Evolutionary conservation across 2,113 vertebrate genomes (phyloP), one percentile per base, ranked within the genome.

Genomic region (Cercocebus atys): DNA sequence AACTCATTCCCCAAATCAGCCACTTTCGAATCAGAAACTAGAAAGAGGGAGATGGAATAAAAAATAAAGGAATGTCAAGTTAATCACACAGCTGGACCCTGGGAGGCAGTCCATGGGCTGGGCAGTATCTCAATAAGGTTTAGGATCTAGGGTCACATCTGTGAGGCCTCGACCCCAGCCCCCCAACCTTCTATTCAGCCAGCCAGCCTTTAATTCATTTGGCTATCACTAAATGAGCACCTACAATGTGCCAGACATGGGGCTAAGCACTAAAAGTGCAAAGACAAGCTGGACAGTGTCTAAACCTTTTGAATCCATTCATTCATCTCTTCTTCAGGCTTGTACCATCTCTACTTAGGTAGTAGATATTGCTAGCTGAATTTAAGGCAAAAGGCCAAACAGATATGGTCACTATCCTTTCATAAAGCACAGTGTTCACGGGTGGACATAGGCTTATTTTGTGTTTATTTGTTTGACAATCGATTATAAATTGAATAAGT

Each of bases 1-100:
- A 95, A 89, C 83, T 87, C 66, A 52, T 82, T 30, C 38, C 57
- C 20, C 2, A 94, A 92, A 86, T 94, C 45, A 38, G 50, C 52
- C 61, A 72, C 83, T 73, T 94, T 88, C 38, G 84, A 68, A 88
- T 32, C 30, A 70, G 45, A 91, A 47, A 92, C 35, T 18, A 78
- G 18, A 91, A 55, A 87, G n/a, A 66, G 50, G 68, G 35, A 57
- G 18, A 23, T 0, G 4, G 45, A 18, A 80, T 68, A 0, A 75
- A 68, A 91, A 40, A 55, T 38, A 64, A 70, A 81, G 3, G 3
- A 23, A 38, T 7, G 11, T 59, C 27, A n/a, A 57, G 55, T 68
- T 32, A 79, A 23, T n/a, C 35, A 59, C 43, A 52, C 5, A 14
- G 3, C 17, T 38, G 16, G 17, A 84, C 43, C 45, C 12, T 43